These are phyloP conservation scores for Cacoxenus indagator DNA, from an alignment of 2,888 invertebrate genomes.

Conservation along the genomic window DNA sequence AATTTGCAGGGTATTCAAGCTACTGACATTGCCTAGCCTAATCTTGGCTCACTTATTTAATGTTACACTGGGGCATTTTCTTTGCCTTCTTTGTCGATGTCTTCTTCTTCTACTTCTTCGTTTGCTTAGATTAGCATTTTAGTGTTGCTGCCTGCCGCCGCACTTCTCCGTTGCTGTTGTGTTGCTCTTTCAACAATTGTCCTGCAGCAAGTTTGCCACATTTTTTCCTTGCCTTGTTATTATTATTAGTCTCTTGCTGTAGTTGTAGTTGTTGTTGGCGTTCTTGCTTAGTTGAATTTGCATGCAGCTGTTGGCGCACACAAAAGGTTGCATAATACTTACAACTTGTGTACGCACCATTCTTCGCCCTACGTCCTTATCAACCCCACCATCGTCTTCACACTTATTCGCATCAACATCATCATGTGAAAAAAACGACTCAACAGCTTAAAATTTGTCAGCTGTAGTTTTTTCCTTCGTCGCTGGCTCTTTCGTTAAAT, in stretches of 20 bases:
- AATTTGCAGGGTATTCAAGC: no score
- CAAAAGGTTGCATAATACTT: slow-evolving; percentile 31
- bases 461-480: slow-evolving; percentile 1
- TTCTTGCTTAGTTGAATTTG: slow-evolving; percentile 17
- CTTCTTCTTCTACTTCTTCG: not conserved
- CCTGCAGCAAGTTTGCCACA: slow-evolving; percentile 37
- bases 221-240: slow-evolving; percentile 28
- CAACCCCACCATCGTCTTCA: not conserved
- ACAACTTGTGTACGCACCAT: slow-evolving; percentile 15
- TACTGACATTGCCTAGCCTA: no score
- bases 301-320: slow-evolving; percentile 31
- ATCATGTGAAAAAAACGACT: not conserved
- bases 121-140: slow-evolving; percentile 15
- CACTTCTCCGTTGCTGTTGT: not conserved
- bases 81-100: not conserved
- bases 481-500: not conserved
- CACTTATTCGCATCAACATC: not conserved
- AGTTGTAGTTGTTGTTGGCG: slow-evolving; percentile 26
- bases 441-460: slow-evolving; percentile 29
- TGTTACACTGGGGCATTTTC: no score
- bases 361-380: not conserved
- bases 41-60: no score
- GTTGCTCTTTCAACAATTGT: not conserved
- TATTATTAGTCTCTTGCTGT: slow-evolving; percentile 7
- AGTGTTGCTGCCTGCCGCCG: not conserved